Evolutionary conservation across 2,113 vertebrate genomes (phyloP).

Genomic region (Thalassarche chlororhynchos): DNA sequence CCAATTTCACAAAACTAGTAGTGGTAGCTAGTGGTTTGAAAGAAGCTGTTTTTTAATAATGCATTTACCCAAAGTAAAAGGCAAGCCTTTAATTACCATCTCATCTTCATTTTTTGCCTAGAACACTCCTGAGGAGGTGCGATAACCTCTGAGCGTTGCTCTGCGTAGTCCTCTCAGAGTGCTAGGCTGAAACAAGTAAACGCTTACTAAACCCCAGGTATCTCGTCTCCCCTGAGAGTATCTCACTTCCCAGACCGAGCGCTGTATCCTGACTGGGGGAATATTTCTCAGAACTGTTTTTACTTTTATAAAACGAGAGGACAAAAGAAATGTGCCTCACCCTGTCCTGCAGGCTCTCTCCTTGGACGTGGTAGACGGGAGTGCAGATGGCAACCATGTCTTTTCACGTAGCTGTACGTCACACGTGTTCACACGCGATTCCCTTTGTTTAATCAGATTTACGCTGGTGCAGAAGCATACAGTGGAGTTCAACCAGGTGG

Average conservation of each 20-base stretch:
- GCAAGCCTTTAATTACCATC: neutral
- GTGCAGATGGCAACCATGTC: fast-evolving
- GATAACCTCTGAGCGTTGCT: neutral
- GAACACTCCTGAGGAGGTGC: neutral
- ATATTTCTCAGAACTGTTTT: neutral
- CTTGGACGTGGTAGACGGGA: neutral
- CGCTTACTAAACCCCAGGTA: neutral
- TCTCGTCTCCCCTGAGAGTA: neutral
- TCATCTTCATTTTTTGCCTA: neutral
- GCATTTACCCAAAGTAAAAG: neutral
- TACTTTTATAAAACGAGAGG: neutral
- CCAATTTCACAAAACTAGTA: neutral
- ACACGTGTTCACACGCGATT: fast-evolving
- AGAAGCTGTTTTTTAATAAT: neutral
- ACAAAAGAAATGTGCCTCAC: neutral
- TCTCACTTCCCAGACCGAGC: neutral
- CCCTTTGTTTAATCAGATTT: constrained; percentile 77
- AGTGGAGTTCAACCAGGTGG: constrained; percentile 99
- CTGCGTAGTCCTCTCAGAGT: neutral
- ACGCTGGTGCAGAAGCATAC: constrained; percentile 96
- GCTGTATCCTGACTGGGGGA: neutral
- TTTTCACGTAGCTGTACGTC: neutral
- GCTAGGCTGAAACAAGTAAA: neutral
- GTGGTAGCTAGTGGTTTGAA: neutral
- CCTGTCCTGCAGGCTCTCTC: neutral